phyloP scores from a whole-genome alignment of 2,113 vertebrate genomes.

The Sarotherodon lohbergeri region DNA sequence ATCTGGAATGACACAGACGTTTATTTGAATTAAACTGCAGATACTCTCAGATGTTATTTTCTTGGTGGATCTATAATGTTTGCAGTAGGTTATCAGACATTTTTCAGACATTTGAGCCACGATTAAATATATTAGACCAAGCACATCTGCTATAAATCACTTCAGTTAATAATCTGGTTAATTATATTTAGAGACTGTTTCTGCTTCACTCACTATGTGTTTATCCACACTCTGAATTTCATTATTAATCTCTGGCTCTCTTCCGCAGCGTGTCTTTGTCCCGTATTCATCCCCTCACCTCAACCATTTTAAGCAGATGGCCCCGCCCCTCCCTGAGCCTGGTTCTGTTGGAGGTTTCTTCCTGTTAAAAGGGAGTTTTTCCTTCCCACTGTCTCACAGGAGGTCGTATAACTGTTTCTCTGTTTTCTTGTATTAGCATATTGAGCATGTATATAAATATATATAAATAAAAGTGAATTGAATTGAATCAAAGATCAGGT shows the following conservation, averaged over 20 bases:
- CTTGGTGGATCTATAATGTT: neutral
- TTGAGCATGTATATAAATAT: neutral
- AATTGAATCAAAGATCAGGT: neutral
- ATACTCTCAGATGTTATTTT: neutral
- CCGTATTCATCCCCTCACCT: neutral
- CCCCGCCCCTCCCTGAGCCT: neutral
- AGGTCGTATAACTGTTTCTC: neutral
- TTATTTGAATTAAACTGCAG: neutral
- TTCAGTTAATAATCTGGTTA: neutral
- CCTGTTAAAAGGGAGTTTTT: neutral
- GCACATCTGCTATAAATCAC: neutral
- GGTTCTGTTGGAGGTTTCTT: neutral
- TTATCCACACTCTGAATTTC: neutral
- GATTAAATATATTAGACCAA: neutral
- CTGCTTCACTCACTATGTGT: neutral
- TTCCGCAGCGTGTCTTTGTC: neutral
- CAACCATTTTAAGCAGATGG: neutral
- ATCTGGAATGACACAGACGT: neutral
- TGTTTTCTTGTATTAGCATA: neutral
- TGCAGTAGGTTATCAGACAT: neutral
- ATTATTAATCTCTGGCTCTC: neutral
- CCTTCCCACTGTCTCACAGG: rapidly evolving
- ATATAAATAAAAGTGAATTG: neutral
- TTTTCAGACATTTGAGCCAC: neutral
- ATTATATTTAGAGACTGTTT: neutral